These are phyloP conservation scores for Oriolus oriolus DNA, from an alignment of 2,113 vertebrate genomes.

Conservation along the genomic window DNA sequence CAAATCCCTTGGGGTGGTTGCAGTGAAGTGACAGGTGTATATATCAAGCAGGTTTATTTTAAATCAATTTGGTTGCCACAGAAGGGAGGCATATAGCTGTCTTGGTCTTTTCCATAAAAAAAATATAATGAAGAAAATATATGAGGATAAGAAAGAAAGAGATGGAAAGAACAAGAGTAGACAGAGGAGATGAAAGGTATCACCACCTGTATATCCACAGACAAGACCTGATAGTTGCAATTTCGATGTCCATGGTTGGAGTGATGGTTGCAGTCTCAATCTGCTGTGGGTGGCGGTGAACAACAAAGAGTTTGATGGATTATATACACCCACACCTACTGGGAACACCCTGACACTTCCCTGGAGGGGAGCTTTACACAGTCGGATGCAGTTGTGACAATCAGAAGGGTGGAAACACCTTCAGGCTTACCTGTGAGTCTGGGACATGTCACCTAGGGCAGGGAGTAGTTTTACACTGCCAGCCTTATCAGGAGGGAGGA, in stretches of 20 bases:
- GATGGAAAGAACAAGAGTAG: not conserved
- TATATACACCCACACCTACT: not conserved
- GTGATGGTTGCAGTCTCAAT: rapidly evolving
- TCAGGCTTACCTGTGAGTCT: not conserved
- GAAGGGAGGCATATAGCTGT: not conserved
- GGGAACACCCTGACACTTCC: not conserved
- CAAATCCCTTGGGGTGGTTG: not conserved
- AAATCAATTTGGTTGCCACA: not conserved
- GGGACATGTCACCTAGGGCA: rapidly evolving
- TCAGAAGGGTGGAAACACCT: not conserved
- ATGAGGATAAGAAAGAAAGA: not conserved
- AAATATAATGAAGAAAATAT: not conserved
- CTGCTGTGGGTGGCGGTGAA: rapidly evolving
- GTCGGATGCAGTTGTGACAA: rapidly evolving
- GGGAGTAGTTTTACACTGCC: not conserved
- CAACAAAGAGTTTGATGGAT: not conserved
- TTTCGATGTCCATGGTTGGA: not conserved
- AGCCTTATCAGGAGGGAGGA: not conserved
- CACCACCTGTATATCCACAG: not conserved
- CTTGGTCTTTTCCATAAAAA: not conserved
- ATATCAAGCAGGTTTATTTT: not conserved
- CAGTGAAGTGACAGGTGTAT: not conserved
- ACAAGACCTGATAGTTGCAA: not conserved
- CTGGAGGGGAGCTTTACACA: rapidly evolving
- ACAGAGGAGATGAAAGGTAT: not conserved